Evolutionary conservation across 2,888 invertebrate genomes (phyloP), one percentile per base, ranked within the genome.

Genomic region (Polyploca ridens): DNA sequence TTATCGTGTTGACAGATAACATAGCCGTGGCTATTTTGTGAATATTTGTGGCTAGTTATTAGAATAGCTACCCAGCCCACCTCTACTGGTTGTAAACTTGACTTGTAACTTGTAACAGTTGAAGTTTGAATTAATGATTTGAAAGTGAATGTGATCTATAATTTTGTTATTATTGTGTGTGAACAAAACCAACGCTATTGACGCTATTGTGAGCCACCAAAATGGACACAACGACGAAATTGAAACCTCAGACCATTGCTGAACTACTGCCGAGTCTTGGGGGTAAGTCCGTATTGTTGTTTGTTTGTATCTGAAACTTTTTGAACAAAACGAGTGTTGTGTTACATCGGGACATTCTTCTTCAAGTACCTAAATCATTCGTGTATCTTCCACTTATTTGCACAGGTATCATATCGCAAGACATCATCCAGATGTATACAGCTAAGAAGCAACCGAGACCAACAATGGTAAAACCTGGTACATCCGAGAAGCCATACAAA

Each of bases 241-340:
- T 74, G 65, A 88, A 85, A 70, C 83, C 92, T n/a, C 88, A 78
- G 73, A 81, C 88, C 7, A 79, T 93, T 68, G 86, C 88, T 10
- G 91, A 92, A 76, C 72, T 91, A 65, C 72, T 93, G 63, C 90
- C 91, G 14, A 81, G 72, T 60, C 75, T 93, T 41, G 80, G 80
- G 62, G 85, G 91, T 91, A 74, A 72, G 82, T 73, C 58, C 19
- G 33, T 58, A 62, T 11, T 64, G 41, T 58, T 63, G 14, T n/a
- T n/a, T 33, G 19, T 62, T 64, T 27, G 5, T 19, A 27, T 14
- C 8, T 58, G 27, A 58, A 33, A 33, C 58, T 27, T 33, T 11
- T 13, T 11, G 57, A 58, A 27, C 6, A 7, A 58, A 33, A 58
- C 16, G 27, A 27, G n/a, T 33, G 11, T 57, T 13, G 7, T 6